Conservation (phyloP, 1,140 invertebrate species). For the Euwallacea similis region DNA sequence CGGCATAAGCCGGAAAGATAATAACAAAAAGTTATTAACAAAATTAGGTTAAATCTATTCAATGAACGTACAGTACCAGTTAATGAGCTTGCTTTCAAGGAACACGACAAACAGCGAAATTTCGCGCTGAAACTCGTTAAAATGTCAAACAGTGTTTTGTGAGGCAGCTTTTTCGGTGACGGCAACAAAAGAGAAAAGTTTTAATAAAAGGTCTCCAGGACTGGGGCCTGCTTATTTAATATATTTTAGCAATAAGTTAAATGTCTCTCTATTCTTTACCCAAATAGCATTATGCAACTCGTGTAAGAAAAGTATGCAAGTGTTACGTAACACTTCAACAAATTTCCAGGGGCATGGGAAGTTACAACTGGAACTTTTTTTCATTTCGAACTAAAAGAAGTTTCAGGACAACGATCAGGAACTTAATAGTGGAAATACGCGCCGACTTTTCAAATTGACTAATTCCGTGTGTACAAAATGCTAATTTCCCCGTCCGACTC, state of each 20-base stretch:
- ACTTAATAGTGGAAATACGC: conserved; percentile 3
- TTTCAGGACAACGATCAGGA: background rate
- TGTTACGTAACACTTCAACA: too few relatives aligned
- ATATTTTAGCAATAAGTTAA: too few relatives aligned
- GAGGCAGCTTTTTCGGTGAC: background rate
- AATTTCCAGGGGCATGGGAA: too few relatives aligned
- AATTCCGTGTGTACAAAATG: conserved; percentile 26
- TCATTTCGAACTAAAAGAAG: background rate
- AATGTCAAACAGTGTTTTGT: conserved; percentile 30
- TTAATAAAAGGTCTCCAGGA: conserved; percentile 18
- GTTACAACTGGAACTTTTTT: background rate
- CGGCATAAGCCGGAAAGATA: conserved; percentile 24
- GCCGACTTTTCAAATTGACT: conserved; percentile 8
- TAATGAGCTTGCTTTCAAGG: conserved; percentile 28
- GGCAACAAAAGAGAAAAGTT: conserved; percentile 17
- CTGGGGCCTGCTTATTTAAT: background rate
- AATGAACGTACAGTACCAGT: conserved; percentile 20
- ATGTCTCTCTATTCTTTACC: too few relatives aligned
- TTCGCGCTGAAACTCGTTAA: conserved; percentile 26
- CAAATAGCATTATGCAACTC: too few relatives aligned
- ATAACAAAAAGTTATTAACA: conserved; percentile 34
- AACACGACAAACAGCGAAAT: conserved; percentile 25
- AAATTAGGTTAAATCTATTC: conserved; percentile 34
- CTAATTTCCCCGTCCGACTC: conserved; percentile 20
- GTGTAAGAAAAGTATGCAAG: too few relatives aligned